Base-by-base conservation (phyloP, 2,797 vertebrate genomes). In the Anguilla marmorata region DNA sequence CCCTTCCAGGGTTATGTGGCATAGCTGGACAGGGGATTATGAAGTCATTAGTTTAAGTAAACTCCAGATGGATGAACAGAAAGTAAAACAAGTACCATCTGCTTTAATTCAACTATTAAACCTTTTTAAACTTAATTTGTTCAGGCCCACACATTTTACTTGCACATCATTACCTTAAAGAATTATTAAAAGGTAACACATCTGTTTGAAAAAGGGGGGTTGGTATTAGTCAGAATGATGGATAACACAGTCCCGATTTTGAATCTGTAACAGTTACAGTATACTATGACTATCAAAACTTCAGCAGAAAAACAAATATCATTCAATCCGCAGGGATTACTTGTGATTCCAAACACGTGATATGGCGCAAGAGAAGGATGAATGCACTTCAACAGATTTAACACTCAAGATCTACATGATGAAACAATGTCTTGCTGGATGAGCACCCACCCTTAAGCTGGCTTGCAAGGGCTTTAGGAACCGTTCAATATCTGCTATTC, bases 41-140 rank as follows among this genome's bases (percentile, higher is more conserved):
- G 96, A 96, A 96, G 95, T 96, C 96, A 96, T 96, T 94, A 94
- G 95, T 96, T 96, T 96, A 95, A 95, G 96, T 95, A 94, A 95
- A 95, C 93, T 96, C 94, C 95, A 96, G 95, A 96, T 96, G 96
- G 95, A 92, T 93, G 87, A 91, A 93, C 94, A 93, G 93, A 95
- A 96, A 96, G 93, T 95, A 95, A 96, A 96, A 95, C 94, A 19
- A 95, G 95, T 96, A 95, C 94, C 96, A 96, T 97, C 95, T 97
- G 96, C 95, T 96, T 96, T 95, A 93, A 95, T 96, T 96, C 95
- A 96, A 94, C 92, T 87, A 90, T 92, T 93, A 92, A 92, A 91
- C 87, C 87, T 87, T 60, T 85, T 60, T 88, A 45, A 45, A 45
- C 41, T 82, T 89, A 85, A 93, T 92, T 92, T 96, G 95, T 94